Evolutionary conservation across 2,113 vertebrate species (phyloP), one percentile per base, ranked within the genome.

Genomic region (Numida meleagris): DNA sequence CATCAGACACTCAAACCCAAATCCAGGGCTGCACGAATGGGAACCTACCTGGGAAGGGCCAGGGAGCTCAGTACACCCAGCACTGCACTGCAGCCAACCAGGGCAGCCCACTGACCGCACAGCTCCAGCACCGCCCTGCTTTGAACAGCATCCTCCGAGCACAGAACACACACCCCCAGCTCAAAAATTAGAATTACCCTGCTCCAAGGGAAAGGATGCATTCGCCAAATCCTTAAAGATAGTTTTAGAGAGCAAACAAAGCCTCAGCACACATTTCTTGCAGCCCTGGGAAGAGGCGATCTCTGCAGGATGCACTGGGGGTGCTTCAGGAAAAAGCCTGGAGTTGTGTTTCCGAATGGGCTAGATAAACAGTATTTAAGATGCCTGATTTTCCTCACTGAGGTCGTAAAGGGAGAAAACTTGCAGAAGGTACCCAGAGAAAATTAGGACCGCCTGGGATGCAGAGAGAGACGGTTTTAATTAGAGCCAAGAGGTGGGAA

Each of bases 401-500:
- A 96, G 75, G 78, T 85, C 62, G 11, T 63, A 67, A 96, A 96
- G 89, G 95, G 88, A 97, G 92, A 58, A 74, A 94, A 90, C 59
- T 71, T 95, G 72, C 95, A 90, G 96, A 89, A 97, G 96, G 96
- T 91, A 93, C 94, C 95, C 45, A 83, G 97, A 97, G 97, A 97
- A 97, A 96, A 96, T 95, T 78, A 86, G 89, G 95, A 91, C 90
- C 86, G 83, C 96, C 92, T 95, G 97, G 97, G 96, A 98, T 70
- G 14, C 70, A 82, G 93, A 72, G 84, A 91, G 96, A 96, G 97
- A 96, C 74, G 73, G 97, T 97, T 98, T 98, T 98, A 98, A 98
- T 98, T 98, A 98, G 97, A 98, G 97, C 88, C 89, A 96, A 97
- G 97, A 97, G 96, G 96, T 88, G 94, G 97, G 97, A 96, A 97